These are phyloP conservation scores for Cromileptes altivelis DNA, from an alignment of 2,113 vertebrate genomes.

Conservation along the genomic window DNA sequence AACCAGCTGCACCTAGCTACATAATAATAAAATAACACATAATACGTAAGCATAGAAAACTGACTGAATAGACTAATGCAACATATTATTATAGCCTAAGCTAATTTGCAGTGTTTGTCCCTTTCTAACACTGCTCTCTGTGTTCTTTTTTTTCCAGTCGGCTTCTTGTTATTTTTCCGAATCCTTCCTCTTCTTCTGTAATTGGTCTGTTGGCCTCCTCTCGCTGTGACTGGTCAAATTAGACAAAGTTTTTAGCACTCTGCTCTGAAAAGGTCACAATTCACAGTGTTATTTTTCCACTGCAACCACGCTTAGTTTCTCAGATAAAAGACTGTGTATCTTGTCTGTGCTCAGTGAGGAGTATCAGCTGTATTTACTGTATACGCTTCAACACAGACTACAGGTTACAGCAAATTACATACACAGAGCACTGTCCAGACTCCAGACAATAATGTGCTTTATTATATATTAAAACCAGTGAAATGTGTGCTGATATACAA, in stretches of 20 bases:
- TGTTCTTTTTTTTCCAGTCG: not conserved
- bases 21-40: slow-evolving; percentile 59
- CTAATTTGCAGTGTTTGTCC: slow-evolving; percentile 58
- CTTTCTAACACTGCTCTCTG: slow-evolving; percentile 10
- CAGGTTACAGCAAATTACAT: slow-evolving; percentile 37
- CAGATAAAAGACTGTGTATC: not conserved
- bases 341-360: not conserved
- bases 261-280: slow-evolving; percentile 41
- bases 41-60: slow-evolving; percentile 57
- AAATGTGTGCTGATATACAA: slow-evolving; percentile 1
- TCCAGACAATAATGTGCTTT: slow-evolving; percentile 29
- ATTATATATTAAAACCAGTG: not conserved
- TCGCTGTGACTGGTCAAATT: slow-evolving; percentile 44
- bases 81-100: slow-evolving; percentile 43
- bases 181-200: slow-evolving; percentile 24
- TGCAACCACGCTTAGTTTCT: not conserved
- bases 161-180: slow-evolving; percentile 35
- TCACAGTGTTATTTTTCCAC: not conserved
- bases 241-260: slow-evolving; percentile 26
- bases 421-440: slow-evolving; percentile 24
- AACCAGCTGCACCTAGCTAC: slow-evolving; percentile 42
- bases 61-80: slow-evolving; percentile 57
- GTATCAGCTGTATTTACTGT: slow-evolving; percentile 33
- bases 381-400: slow-evolving; percentile 25
- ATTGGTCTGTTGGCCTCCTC: slow-evolving; percentile 50